phyloP scores from a whole-genome alignment of 2,113 vertebrate species.

The Colistium nudipinnis region DNA sequence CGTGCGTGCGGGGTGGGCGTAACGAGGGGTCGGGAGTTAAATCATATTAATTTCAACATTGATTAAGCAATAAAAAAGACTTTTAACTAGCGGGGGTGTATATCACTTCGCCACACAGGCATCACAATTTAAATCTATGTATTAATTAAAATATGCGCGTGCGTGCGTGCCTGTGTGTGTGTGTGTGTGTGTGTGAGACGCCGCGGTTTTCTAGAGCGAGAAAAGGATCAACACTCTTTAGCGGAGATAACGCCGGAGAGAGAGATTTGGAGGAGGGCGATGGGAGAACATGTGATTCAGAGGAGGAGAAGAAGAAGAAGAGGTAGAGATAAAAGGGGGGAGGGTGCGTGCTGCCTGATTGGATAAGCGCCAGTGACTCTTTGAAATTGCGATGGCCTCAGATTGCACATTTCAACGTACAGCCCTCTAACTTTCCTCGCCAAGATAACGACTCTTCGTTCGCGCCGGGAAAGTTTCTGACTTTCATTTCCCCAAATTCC shows the following conservation, averaged over 20 bases:
- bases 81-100: constrained; percentile 78
- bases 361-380: constrained; percentile 77
- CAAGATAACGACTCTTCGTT: constrained; percentile 69
- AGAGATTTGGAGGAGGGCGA: constrained; percentile 46
- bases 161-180: constrained; percentile 32
- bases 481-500: constrained; percentile 44
- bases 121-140: constrained; percentile 76
- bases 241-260: constrained; percentile 54
- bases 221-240: constrained; percentile 68
- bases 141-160: constrained; percentile 72
- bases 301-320: constrained; percentile 42
- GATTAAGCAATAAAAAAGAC: constrained; percentile 81
- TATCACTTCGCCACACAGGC: constrained; percentile 74
- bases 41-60: constrained; percentile 82
- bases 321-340: constrained; percentile 68
- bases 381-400: constrained; percentile 74
- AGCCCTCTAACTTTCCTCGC: constrained; percentile 58
- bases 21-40: constrained; percentile 75
- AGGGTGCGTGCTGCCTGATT: constrained; percentile 70
- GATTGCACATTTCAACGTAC: constrained; percentile 68
- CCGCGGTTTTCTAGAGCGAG: constrained; percentile 62
- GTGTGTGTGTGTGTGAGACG: constrained; percentile 27
- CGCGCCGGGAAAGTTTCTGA: constrained; percentile 30
- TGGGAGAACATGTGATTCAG: constrained; percentile 67
- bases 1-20: constrained; percentile 16